Conservation (phyloP, 2,797 vertebrate species). For the Bufotes viridis region DNA sequence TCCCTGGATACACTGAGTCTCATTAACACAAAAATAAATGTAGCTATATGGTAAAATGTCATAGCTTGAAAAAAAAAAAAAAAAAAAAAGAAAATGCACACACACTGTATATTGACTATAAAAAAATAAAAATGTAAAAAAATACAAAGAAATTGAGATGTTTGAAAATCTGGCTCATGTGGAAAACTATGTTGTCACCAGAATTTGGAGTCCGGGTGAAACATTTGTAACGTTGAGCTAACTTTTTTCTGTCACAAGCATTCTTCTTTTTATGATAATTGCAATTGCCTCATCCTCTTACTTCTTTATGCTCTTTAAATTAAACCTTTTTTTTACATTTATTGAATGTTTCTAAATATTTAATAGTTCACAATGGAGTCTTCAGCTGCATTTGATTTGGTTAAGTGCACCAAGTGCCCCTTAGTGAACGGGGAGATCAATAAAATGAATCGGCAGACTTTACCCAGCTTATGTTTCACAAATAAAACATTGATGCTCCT, state of each 20-base stretch:
- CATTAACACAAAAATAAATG: no score
- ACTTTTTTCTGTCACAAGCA: conserved; percentile 31
- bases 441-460: conserved; percentile 72
- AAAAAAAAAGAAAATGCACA: background rate
- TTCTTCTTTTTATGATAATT: conserved; percentile 59
- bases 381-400: conserved; percentile 65
- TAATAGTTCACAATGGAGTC: conserved; percentile 57
- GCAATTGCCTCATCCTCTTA: conserved; percentile 49
- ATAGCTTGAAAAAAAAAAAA: background rate
- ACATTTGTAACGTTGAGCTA: background rate
- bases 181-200: background rate
- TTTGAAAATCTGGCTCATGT: conserved; percentile 1
- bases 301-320: conserved; percentile 56
- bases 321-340: conserved; percentile 60
- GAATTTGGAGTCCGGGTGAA: conserved; percentile 10
- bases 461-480: conserved; percentile 89
- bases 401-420: conserved; percentile 65
- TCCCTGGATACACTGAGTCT: no score
- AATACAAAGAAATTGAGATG: background rate
- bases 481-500: conserved; percentile 99
- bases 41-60: no score
- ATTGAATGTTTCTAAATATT: conserved; percentile 67
- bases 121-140: background rate
- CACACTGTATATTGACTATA: background rate
- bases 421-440: conserved; percentile 67